These are phyloP conservation scores for Diprion similis DNA, from an alignment of 1,140 invertebrate genomes.

Conservation along the genomic window DNA sequence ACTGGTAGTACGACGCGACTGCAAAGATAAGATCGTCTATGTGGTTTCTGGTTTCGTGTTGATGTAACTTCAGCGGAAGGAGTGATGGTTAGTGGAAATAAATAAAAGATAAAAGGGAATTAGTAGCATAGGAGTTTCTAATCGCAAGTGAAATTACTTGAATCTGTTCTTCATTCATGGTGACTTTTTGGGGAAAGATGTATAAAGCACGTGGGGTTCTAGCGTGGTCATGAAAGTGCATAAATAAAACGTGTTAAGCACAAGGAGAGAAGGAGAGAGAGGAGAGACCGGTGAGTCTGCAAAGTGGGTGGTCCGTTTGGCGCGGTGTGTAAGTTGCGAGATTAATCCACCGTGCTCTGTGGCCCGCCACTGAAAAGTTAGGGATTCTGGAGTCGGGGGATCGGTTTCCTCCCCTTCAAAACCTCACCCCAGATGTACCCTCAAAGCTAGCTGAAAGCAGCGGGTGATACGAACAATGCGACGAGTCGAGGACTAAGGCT, in stretches of 20 bases:
- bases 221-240: constrained; percentile 41
- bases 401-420: not conserved
- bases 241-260: constrained; percentile 37
- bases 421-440: not conserved
- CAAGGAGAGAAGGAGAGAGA: constrained; percentile 8
- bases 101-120: not conserved
- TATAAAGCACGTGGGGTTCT: constrained; percentile 43
- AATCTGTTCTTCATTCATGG: not conserved
- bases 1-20: not conserved
- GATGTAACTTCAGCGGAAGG: not conserved
- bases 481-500: not conserved
- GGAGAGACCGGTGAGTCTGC: not conserved
- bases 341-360: constrained; percentile 37
- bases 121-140: not conserved
- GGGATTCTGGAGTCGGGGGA: constrained; percentile 24
- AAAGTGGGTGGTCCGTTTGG: constrained; percentile 3
- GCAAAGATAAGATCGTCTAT: not conserved
- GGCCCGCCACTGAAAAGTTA: constrained; percentile 30
- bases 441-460: constrained; percentile 2
- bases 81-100: not conserved
- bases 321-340: constrained; percentile 39
- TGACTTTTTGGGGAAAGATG: not conserved
- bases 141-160: not conserved
- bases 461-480: not conserved
- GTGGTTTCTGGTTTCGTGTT: not conserved